Evolutionary conservation across 2,113 vertebrate species (phyloP), one percentile per base, ranked within the genome.

Genomic region (Numenius arquata): DNA sequence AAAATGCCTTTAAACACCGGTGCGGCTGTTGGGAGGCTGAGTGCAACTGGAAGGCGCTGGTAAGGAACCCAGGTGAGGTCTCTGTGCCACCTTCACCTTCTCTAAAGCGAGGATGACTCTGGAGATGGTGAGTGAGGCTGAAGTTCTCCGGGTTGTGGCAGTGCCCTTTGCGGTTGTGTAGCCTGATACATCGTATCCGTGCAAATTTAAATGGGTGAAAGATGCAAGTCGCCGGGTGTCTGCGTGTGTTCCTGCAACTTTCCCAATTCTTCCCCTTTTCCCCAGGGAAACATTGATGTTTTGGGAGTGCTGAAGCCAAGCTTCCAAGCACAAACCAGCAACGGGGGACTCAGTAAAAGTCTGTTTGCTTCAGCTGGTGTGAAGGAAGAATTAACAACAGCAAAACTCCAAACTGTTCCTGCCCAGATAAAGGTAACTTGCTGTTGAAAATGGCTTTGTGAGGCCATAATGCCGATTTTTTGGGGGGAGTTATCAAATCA

Each of bases 161-260:
- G 52, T 22, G n/a, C 66, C 58, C 23, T 11, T 15, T 8, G 53
- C 0, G 2, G 65, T 56, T 7, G 14, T 17, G 29, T 13, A 21
- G 56, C 70, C 38, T 1, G 0, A 6, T 41, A 11, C 0, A 2
- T 66, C 2, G 1, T 9, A 29, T 41, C 63, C 1, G 0, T 18
- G n/a, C 26, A 8, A 29, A 4, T 11, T 21, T 27, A 30, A 75
- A 45, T 55, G 85, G 88, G 22, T 65, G 50, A 38, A 58, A 10
- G 75, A 11, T 25, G 59, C 30, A 8, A 47, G 17, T 50, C 58
- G 56, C 58, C 1, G 16, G 19, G 25, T 2, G 2, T 38, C 67
- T n/a, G 9, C 0, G 2, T 18, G 58, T 48, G 47, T 47, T 65
- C 72, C 70, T 90, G 62, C 62, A 47, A 16, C 86, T 90, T 50